These are phyloP conservation scores for Carassius gibelio DNA, from an alignment of 2,113 vertebrate genomes.

Conservation along the genomic window DNA sequence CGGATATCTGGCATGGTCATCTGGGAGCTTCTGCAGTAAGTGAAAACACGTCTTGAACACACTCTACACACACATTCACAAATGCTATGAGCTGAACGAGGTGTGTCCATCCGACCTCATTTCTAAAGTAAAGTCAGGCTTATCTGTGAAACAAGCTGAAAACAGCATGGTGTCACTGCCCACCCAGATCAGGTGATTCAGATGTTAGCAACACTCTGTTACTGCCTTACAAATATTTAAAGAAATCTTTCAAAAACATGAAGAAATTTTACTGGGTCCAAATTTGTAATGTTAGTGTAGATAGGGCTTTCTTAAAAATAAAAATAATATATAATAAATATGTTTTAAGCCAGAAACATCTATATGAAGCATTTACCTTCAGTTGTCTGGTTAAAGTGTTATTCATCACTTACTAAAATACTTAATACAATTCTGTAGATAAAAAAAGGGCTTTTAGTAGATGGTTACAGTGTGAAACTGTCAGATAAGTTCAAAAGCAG, in stretches of 20 bases:
- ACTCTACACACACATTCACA: not conserved
- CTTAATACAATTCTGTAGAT: not conserved
- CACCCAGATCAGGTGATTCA: slow-evolving; percentile 11
- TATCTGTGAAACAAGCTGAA: not conserved
- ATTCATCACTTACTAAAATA: not conserved
- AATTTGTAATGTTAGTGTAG: not conserved
- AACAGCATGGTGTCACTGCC: not conserved
- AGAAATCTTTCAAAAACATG: not conserved
- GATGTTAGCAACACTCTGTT: not conserved
- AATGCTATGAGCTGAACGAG: not conserved
- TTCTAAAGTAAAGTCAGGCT: not conserved
- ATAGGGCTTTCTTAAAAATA: not conserved
- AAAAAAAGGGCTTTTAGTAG: not conserved
- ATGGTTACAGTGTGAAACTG: not conserved
- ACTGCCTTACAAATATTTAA: not conserved
- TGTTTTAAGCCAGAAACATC: not conserved
- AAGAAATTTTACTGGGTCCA: not conserved
- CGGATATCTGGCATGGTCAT: slow-evolving; percentile 62
- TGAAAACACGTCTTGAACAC: slow-evolving; percentile 35
- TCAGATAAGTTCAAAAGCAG: not conserved
- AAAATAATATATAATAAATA: not conserved
- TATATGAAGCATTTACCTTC: not conserved
- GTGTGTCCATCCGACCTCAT: not conserved
- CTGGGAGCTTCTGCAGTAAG: slow-evolving; percentile 84
- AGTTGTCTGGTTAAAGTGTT: not conserved